These are phyloP conservation scores for Drosophila novamexicana DNA, from an alignment of 1,140 invertebrate genomes.

Conservation along the genomic window DNA sequence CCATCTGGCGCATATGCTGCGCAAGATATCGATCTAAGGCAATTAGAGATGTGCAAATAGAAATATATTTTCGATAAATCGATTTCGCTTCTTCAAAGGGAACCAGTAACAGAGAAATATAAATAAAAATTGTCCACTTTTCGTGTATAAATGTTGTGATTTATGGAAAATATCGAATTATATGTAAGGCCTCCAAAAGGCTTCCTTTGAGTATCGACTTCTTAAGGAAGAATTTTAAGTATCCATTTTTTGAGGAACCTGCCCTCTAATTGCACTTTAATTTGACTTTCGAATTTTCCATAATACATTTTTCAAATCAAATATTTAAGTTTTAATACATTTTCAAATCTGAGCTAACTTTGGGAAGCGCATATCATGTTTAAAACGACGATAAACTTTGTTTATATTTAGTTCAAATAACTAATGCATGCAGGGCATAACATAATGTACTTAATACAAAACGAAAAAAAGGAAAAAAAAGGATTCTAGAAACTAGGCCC, in stretches of 20 bases:
- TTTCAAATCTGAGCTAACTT: constrained; percentile 3
- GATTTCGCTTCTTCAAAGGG: too few relatives aligned
- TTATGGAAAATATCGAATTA: too few relatives aligned
- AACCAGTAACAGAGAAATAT: too few relatives aligned
- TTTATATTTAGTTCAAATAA: not conserved
- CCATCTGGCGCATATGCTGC: too few relatives aligned
- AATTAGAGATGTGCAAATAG: too few relatives aligned
- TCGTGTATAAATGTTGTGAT: too few relatives aligned
- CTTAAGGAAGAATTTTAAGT: not conserved
- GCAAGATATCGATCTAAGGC: too few relatives aligned
- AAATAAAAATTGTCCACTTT: too few relatives aligned
- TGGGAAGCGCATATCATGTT: not conserved
- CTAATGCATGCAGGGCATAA: constrained; percentile 7
- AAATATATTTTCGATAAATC: too few relatives aligned
- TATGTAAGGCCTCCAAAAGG: too few relatives aligned
- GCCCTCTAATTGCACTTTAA: not conserved
- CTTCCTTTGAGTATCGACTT: not conserved
- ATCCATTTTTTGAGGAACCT: too few relatives aligned
- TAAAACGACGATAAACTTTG: not conserved
- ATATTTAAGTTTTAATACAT: not conserved
- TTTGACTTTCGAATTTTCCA: not conserved
- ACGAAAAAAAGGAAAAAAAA: constrained; percentile 8
- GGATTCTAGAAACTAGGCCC: constrained; percentile 5
- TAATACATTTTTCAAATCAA: not conserved
- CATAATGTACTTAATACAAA: constrained; percentile 24